Percentiles rank a stretch among this genome's conserved stretches.
Evolutionary conservation across 1,140 invertebrate species (phyloP).

Genomic region (Paraescarpia echinospica): DNA sequence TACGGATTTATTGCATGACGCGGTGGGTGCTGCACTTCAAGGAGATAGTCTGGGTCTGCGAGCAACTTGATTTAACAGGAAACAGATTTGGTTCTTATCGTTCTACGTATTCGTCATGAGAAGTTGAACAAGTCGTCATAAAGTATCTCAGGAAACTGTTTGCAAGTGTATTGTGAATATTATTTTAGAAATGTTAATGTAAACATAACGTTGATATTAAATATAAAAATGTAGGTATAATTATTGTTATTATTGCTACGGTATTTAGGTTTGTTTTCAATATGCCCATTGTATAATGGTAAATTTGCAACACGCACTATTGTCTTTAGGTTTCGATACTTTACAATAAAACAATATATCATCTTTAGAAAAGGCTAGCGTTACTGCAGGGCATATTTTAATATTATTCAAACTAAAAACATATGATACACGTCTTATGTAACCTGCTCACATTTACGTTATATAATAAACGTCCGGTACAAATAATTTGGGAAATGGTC

Average conservation of each 20-base stretch:
- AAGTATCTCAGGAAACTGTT: not conserved
- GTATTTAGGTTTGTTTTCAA: not conserved
- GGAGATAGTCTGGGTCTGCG: not conserved
- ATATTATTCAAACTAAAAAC: too few relatives aligned
- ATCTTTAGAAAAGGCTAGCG: too few relatives aligned
- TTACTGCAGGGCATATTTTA: too few relatives aligned
- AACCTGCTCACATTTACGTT: too few relatives aligned
- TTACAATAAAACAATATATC: too few relatives aligned
- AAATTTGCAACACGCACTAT: too few relatives aligned
- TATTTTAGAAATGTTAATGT: not conserved
- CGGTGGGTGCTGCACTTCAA: not conserved
- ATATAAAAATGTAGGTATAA: not conserved
- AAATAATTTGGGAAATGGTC: too few relatives aligned
- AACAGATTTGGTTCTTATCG: not conserved
- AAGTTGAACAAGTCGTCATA: not conserved
- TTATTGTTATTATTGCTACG: not conserved
- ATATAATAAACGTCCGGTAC: too few relatives aligned
- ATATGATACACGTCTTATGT: too few relatives aligned
- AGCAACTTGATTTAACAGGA: not conserved
- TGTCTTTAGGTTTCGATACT: too few relatives aligned
- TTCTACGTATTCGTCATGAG: not conserved
- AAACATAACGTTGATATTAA: not conserved
- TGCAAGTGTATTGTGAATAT: not conserved
- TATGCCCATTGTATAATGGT: not conserved
- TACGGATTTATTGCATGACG: not conserved